These are phyloP conservation scores for Anomalospiza imberbis DNA, from an alignment of 2,797 vertebrate genomes.

Conservation along the genomic window DNA sequence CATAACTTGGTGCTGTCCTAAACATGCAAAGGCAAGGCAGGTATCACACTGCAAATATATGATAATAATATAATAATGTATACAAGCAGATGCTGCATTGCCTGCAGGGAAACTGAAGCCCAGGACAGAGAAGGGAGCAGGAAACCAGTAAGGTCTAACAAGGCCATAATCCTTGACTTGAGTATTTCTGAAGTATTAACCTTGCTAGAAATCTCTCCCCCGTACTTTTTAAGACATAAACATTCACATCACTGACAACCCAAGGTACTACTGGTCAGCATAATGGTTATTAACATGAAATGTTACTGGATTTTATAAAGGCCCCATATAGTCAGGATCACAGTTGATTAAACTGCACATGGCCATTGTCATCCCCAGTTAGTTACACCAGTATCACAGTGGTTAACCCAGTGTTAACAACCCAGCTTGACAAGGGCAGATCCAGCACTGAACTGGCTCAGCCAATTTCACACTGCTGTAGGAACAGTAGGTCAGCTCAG, in stretches of 20 bases:
- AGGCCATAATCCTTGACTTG: background rate
- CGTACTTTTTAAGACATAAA: fast-evolving
- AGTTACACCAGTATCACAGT: background rate
- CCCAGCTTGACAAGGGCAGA: background rate
- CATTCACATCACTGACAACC: background rate
- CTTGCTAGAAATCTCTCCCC: background rate
- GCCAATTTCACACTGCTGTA: background rate
- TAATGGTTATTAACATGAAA: background rate
- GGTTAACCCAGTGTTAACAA: background rate
- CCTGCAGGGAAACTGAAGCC: background rate
- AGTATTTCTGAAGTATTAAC: background rate
- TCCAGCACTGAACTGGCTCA: background rate
- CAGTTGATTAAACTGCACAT: fast-evolving
- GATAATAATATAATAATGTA: background rate
- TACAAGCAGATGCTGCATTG: fast-evolving
- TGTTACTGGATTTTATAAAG: background rate
- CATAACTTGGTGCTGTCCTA: background rate
- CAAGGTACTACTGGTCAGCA: background rate
- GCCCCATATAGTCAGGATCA: background rate
- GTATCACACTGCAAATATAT: background rate
- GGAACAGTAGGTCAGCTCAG: background rate
- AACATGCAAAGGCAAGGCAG: background rate
- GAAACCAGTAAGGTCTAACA: background rate
- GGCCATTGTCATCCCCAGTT: background rate
- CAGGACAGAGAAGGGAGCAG: background rate